A percentile compares a stretch with the other conserved stretches of the same genome.
phyloP scores from a whole-genome alignment of 1,140 invertebrate species.

The Drosophila subpulchrella region DNA sequence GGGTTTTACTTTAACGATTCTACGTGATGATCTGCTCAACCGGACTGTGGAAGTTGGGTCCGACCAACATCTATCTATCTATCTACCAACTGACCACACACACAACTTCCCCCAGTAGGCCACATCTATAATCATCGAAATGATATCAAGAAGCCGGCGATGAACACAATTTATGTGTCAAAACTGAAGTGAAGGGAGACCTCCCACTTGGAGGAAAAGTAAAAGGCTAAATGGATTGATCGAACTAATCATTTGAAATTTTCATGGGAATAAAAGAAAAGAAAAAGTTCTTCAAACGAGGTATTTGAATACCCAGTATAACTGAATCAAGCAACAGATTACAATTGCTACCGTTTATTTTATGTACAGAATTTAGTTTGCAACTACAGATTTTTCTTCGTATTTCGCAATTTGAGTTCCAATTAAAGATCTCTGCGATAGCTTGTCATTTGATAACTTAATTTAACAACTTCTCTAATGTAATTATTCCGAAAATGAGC shows the following conservation, averaged over 20 bases:
- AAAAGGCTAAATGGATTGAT: not conserved
- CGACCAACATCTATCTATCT: not conserved
- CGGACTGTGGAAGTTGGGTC: slow-evolving; percentile 24
- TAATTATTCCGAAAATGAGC: slow-evolving; percentile 11
- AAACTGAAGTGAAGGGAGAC: slow-evolving; percentile 1
- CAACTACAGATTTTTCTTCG: no score
- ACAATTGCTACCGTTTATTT: no score
- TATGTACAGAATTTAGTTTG: no score
- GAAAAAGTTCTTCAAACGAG: not conserved
- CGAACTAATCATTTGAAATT: not conserved
- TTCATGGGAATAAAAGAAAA: not conserved
- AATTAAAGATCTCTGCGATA: not conserved
- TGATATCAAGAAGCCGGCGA: not conserved
- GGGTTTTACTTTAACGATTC: slow-evolving; percentile 50
- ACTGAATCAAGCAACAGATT: no score
- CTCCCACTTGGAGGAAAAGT: slow-evolving; percentile 2
- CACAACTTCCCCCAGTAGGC: not conserved
- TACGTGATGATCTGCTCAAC: slow-evolving; percentile 28
- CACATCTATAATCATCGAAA: slow-evolving; percentile 1
- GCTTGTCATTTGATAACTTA: slow-evolving; percentile 32
- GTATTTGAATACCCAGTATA: not conserved
- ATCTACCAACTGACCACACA: slow-evolving; percentile 20
- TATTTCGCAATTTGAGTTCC: not conserved
- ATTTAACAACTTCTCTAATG: slow-evolving; percentile 11
- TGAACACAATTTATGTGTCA: slow-evolving; percentile 3